Base-by-base conservation (phyloP, 2,113 vertebrate genomes). In the Rattus norvegicus region DNA sequence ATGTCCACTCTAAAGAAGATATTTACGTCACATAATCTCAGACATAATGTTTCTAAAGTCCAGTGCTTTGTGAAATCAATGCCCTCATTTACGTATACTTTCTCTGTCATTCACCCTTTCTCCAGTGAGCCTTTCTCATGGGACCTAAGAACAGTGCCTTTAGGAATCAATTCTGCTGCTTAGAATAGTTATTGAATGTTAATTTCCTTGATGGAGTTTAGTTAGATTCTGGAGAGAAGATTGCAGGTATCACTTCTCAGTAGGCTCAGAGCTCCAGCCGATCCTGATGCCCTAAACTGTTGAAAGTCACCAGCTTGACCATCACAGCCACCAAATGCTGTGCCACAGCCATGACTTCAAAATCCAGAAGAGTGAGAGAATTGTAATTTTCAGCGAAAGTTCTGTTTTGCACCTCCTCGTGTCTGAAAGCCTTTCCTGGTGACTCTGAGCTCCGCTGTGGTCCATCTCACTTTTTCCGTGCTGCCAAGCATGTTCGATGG, bases 381-480 rank as follows among this genome's bases (percentile, higher is more conserved):
- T 0, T 0, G 43, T 16, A 10, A 77, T 10, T 36, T 36, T 33
- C 67, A 16, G 30, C 14, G 36, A 80, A 85, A 24, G 11, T n/a
- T 39, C 17, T 33, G 1, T 70, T 14, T 65, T 65, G 67, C 14
- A 63, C 52, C 2, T 43, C 10, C 11, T 79, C 81, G n/a, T 10
- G 22, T 36, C 39, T 83, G 61, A 76, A 28, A 52, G 2, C 13
- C 7, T 26, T 33, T 88, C 84, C 92, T 88, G 75, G 88, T 72
- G 59, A 73, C 1, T 43, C 24, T 90, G 39, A 76, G 16, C 0
- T 26, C 59, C 43, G 73, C 52, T 88, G 80, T 24, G 56, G 7
- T 89, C 61, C 33, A 4, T 12, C 52, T 95, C 75, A 72, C 4
- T 77, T 72, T 88, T 89, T 80, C 52, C 9, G 12, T 77, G 56